A percentile compares a stretch with the other conserved stretches of the same genome.
Conservation (phyloP, 1,140 invertebrate genomes). For the Drosophila rufa region DNA sequence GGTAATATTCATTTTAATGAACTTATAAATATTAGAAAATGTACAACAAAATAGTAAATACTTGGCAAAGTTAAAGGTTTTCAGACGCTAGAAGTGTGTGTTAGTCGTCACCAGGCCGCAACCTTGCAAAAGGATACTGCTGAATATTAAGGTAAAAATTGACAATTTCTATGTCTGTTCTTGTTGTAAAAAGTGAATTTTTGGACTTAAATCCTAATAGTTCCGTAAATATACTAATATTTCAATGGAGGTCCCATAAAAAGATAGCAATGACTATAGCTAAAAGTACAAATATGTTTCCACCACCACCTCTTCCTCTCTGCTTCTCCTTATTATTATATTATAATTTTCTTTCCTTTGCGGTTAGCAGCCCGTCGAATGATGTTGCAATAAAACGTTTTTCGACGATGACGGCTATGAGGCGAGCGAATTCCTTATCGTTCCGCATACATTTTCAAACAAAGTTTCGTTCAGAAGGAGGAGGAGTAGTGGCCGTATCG, state of each 20-base stretch:
- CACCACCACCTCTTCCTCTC: neutral
- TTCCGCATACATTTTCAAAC: slow-evolving; percentile 68
- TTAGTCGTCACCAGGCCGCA: no score
- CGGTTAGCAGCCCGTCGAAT: slow-evolving; percentile 47
- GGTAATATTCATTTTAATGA: neutral
- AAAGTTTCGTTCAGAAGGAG: slow-evolving; percentile 8
- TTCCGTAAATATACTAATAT: neutral
- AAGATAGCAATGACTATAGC: neutral
- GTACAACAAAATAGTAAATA: no score
- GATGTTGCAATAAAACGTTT: slow-evolving; percentile 78
- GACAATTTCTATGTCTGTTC: neutral
- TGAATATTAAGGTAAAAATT: neutral
- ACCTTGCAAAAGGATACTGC: no score
- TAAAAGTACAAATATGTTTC: neutral
- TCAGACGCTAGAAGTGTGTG: no score
- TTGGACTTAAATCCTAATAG: neutral
- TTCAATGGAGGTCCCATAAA: neutral
- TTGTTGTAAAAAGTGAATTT: neutral
- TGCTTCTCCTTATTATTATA: slow-evolving; percentile 1
- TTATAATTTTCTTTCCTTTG: slow-evolving; percentile 21
- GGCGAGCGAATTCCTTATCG: slow-evolving; percentile 63
- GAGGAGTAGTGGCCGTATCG: slow-evolving; percentile 1
- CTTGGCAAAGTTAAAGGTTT: no score
- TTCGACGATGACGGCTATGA: slow-evolving; percentile 69
- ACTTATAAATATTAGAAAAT: no score